Evolutionary conservation across 2,797 vertebrate genomes (phyloP).

Genomic region (Hephaestus fuliginosus): DNA sequence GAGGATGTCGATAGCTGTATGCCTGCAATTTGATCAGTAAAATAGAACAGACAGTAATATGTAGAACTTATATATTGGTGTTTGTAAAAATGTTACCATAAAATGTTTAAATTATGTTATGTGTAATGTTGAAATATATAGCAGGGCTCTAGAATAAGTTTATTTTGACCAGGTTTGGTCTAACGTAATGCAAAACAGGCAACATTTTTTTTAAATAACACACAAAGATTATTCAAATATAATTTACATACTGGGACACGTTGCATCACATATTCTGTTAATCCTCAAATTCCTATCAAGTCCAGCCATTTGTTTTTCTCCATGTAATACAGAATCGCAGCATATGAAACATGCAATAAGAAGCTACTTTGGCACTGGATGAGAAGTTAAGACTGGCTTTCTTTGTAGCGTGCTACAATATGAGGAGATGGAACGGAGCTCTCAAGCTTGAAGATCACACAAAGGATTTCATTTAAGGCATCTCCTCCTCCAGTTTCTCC

Average conservation of each 20-base stretch:
- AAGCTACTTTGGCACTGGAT: slow-evolving; percentile 40
- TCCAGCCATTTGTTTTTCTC: slow-evolving; percentile 33
- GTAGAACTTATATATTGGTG: neutral
- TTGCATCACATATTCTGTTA: slow-evolving; percentile 56
- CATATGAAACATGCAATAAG: slow-evolving; percentile 37
- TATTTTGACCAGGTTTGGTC: slow-evolving; percentile 7
- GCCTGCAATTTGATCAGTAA: neutral
- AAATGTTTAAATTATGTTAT: neutral
- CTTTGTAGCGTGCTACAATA: slow-evolving; percentile 5
- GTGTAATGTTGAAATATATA: neutral
- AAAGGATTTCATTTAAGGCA: slow-evolving; percentile 29
- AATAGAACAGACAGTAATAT: neutral
- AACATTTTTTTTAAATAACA: slow-evolving; percentile 7
- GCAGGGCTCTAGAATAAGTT: neutral
- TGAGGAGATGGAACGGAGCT: slow-evolving; percentile 37
- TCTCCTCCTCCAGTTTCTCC: neutral
- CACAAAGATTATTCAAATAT: slow-evolving; percentile 18
- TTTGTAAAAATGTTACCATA: neutral
- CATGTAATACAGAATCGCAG: slow-evolving; percentile 20
- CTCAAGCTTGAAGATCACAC: slow-evolving; percentile 35
- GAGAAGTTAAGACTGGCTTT: slow-evolving; percentile 28
- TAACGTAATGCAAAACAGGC: slow-evolving; percentile 17
- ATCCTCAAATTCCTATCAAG: slow-evolving; percentile 46
- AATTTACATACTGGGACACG: slow-evolving; percentile 35
- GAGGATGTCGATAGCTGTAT: neutral